Conservation (phyloP, 2,888 invertebrate genomes). For the Cerastis rubricosa region DNA sequence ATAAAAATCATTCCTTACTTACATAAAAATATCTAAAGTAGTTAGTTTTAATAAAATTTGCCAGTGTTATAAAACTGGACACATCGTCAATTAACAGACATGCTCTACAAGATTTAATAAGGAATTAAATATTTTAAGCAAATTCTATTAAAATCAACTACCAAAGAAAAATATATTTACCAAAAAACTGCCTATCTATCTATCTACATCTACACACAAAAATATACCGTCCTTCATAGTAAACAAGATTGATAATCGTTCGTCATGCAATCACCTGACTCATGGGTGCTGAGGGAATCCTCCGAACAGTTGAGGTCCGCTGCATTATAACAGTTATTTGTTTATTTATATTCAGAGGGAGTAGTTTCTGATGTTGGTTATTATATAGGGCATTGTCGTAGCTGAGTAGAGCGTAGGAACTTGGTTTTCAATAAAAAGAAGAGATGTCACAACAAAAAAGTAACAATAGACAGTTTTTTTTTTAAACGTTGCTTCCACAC, state of each 20-base stretch:
- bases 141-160: slow-evolving; percentile 33
- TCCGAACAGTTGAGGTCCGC: slow-evolving; percentile 95
- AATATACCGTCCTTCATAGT: slow-evolving; percentile 67
- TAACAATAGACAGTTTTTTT: too few species aligned
- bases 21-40: neutral
- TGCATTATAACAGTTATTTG: slow-evolving; percentile 82
- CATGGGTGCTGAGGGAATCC: slow-evolving; percentile 95
- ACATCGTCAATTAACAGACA: neutral
- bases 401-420: neutral
- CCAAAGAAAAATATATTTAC: slow-evolving; percentile 20
- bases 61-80: neutral
- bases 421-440: neutral
- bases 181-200: slow-evolving; percentile 16
- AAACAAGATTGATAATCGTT: slow-evolving; percentile 71
- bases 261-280: slow-evolving; percentile 93
- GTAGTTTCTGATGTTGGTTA: slow-evolving; percentile 32
- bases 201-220: slow-evolving; percentile 77
- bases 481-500: too few species aligned
- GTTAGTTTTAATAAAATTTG: neutral
- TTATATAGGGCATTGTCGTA: neutral
- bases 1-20: slow-evolving; percentile 17
- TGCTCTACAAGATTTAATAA: neutral
- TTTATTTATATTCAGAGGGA: slow-evolving; percentile 56
- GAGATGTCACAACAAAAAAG: too few species aligned
- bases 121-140: neutral